phyloP scores from a whole-genome alignment of 2,113 vertebrate species.

The Accipiter cooperii region DNA sequence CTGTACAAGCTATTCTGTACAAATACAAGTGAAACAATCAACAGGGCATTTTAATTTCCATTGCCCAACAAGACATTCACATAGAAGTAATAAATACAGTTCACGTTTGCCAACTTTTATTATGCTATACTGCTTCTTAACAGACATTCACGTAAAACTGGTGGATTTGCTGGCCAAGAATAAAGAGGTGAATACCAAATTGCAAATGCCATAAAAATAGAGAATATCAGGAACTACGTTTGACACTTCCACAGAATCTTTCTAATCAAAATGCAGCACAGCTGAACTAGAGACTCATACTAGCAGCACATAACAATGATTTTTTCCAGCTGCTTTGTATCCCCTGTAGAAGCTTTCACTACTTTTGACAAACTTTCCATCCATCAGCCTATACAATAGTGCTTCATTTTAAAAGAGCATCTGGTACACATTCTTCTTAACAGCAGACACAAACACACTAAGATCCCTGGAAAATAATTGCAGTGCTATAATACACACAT shows the following conservation, averaged over 20 bases:
- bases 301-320: constrained; percentile 2
- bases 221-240: background rate
- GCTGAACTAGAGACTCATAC: background rate
- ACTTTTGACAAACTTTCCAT: constrained; percentile 48
- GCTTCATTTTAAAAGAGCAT: constrained; percentile 42
- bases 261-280: background rate
- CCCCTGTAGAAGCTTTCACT: constrained; percentile 21
- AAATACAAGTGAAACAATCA: constrained; percentile 42
- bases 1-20: constrained; percentile 9
- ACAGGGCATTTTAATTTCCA: constrained; percentile 19
- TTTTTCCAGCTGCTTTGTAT: constrained; percentile 37
- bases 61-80: background rate
- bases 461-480: constrained; percentile 43
- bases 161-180: background rate
- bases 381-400: constrained; percentile 17
- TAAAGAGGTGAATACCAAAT: background rate
- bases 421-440: constrained; percentile 25
- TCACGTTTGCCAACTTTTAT: background rate
- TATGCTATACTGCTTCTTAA: background rate
- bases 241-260: background rate
- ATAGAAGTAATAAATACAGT: constrained; percentile 11
- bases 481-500: background rate
- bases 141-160: background rate
- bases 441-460: constrained; percentile 13
- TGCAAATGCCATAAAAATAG: background rate